phyloP scores from a whole-genome alignment of 2,797 vertebrate genomes.

The Diglossa cyanea region DNA sequence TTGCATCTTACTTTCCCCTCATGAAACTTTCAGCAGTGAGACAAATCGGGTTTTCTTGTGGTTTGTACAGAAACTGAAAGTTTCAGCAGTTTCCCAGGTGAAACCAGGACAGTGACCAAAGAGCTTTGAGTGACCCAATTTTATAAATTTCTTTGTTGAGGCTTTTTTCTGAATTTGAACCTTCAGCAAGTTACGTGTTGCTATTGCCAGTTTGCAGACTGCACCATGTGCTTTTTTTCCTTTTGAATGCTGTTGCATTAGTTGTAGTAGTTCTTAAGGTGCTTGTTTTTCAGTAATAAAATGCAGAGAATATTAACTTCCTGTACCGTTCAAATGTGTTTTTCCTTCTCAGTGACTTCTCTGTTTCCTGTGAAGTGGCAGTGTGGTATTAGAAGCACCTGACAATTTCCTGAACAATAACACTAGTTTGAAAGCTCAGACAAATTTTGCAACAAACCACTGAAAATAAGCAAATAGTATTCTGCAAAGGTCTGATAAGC shows the following conservation, averaged over 20 bases:
- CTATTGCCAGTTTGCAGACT: neutral
- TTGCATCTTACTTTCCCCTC: neutral
- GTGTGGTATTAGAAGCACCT: conserved; percentile 30
- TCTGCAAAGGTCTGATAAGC: neutral
- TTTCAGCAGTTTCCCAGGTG: neutral
- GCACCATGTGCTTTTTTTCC: neutral
- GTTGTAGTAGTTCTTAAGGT: neutral
- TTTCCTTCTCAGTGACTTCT: conserved; percentile 28
- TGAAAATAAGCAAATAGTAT: neutral
- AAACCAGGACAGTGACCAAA: neutral
- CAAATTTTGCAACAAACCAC: neutral
- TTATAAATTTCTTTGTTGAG: neutral
- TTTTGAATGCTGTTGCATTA: neutral
- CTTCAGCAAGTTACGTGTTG: neutral
- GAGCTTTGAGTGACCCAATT: neutral
- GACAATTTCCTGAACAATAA: conserved; percentile 53
- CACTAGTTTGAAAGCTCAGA: neutral
- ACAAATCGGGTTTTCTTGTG: neutral
- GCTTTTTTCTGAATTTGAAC: neutral
- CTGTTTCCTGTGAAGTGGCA: conserved; percentile 57
- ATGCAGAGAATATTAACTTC: conserved; percentile 44
- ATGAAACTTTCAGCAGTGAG: neutral
- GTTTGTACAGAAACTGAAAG: neutral
- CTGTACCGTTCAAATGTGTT: conserved; percentile 29
- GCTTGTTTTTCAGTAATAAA: conserved; percentile 17